Percentiles rank a stretch among this genome's conserved stretches.
phyloP scores from a whole-genome alignment of 2,888 invertebrate genomes.

The Seira musarum region DNA sequence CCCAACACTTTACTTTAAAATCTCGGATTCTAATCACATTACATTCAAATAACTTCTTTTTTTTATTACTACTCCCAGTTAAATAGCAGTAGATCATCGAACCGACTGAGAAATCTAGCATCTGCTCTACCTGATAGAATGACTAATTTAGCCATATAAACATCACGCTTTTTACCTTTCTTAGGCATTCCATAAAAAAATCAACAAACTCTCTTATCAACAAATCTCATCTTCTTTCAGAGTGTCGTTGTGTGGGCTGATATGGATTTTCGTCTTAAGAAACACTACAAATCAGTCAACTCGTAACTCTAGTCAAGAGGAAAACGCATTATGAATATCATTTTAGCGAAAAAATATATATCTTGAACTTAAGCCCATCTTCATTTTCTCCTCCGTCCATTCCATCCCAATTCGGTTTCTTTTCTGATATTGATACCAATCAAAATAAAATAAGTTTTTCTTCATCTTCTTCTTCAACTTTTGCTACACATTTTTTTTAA shows the following conservation, averaged over 20 bases:
- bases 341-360: conserved; percentile 8
- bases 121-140: conserved; percentile 20
- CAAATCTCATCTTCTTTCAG: not conserved
- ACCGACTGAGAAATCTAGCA: conserved; percentile 12
- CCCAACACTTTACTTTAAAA: not conserved
- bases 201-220: conserved; percentile 20
- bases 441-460: conserved; percentile 12
- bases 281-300: conserved; percentile 25
- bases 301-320: too few species aligned
- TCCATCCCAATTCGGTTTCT: conserved; percentile 26
- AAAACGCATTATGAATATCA: conserved; percentile 20
- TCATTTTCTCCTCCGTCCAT: not conserved
- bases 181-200: conserved; percentile 38
- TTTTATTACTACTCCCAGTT: not conserved
- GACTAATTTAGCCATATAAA: conserved; percentile 33
- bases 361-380: not conserved
- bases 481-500: not conserved
- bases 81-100: conserved; percentile 35
- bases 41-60: not conserved
- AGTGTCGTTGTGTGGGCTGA: conserved; percentile 35
- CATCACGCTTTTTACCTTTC: conserved; percentile 37
- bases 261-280: not conserved
- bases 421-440: conserved; percentile 28
- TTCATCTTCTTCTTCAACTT: conserved; percentile 5
- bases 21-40: not conserved